Evolutionary conservation across 2,888 invertebrate genomes (phyloP).

Genomic region (Athalia rosae): DNA sequence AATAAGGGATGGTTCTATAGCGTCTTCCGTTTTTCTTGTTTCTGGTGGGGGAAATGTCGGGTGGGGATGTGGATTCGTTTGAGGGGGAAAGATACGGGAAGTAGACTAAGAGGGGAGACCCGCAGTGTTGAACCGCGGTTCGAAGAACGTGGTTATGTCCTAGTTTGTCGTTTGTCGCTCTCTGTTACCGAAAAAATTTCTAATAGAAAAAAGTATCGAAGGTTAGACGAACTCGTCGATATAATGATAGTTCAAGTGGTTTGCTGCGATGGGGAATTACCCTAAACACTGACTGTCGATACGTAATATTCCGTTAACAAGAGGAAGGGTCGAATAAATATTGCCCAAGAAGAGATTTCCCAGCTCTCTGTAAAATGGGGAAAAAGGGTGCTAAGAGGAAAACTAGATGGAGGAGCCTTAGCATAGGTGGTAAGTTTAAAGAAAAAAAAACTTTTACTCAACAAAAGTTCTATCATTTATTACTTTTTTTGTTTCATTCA

Average conservation of each 20-base stretch:
- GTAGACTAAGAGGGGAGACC: conserved; percentile 54
- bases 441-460: neutral
- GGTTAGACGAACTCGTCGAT: neutral
- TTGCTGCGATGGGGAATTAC: neutral
- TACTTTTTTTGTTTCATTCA: no score
- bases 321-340: conserved; percentile 35
- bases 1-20: conserved; percentile 11
- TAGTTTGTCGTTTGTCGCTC: conserved; percentile 50
- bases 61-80: conserved; percentile 4
- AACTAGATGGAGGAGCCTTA: conserved; percentile 80
- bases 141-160: conserved; percentile 63
- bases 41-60: conserved; percentile 12
- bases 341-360: conserved; percentile 20
- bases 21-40: no score
- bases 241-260: no score
- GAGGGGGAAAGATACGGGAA: conserved; percentile 51
- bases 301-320: neutral
- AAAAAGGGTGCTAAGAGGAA: conserved; percentile 77
- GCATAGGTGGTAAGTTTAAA: conserved; percentile 76
- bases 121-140: conserved; percentile 68
- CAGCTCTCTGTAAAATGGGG: conserved; percentile 73
- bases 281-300: no score
- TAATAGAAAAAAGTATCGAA: neutral
- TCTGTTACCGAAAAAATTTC: neutral
- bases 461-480: no score